phyloP scores from a whole-genome alignment of 2,888 invertebrate species.

The Nomada flava region DNA sequence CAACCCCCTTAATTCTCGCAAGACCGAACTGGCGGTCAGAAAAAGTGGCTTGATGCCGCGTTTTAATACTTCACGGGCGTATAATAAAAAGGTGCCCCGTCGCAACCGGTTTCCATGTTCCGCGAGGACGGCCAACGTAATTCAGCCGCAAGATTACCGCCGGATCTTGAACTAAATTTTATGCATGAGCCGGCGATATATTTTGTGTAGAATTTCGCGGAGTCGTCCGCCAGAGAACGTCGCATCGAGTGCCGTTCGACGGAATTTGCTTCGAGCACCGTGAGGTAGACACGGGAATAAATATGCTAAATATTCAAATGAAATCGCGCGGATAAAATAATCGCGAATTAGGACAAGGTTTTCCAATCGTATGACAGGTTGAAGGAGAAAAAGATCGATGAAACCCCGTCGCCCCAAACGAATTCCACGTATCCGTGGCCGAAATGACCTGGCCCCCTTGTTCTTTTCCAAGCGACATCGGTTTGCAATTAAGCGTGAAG shows the following conservation, averaged over 20 bases:
- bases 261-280: too few relatives aligned
- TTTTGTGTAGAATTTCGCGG: background rate
- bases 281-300: background rate
- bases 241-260: slow-evolving; percentile 15
- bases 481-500: slow-evolving; percentile 44
- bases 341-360: slow-evolving; percentile 13
- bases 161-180: slow-evolving; percentile 58
- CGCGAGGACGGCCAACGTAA: slow-evolving; percentile 45
- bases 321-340: background rate
- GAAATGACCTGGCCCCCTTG: background rate
- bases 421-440: background rate
- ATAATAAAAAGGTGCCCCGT: slow-evolving; percentile 52
- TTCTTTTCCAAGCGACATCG: slow-evolving; percentile 32
- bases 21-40: slow-evolving; percentile 34
- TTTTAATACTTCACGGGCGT: slow-evolving; percentile 34
- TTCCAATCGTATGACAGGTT: background rate
- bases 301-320: slow-evolving; percentile 27
- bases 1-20: background rate
- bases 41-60: slow-evolving; percentile 27
- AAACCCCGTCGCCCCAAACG: background rate
- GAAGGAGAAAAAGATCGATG: background rate
- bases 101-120: slow-evolving; percentile 69
- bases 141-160: slow-evolving; percentile 50
- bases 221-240: slow-evolving; percentile 12
- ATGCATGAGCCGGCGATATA: slow-evolving; percentile 1